These are phyloP conservation scores for Dendrolimus kikuchii DNA, from an alignment of 1,140 invertebrate genomes.

Conservation along the genomic window DNA sequence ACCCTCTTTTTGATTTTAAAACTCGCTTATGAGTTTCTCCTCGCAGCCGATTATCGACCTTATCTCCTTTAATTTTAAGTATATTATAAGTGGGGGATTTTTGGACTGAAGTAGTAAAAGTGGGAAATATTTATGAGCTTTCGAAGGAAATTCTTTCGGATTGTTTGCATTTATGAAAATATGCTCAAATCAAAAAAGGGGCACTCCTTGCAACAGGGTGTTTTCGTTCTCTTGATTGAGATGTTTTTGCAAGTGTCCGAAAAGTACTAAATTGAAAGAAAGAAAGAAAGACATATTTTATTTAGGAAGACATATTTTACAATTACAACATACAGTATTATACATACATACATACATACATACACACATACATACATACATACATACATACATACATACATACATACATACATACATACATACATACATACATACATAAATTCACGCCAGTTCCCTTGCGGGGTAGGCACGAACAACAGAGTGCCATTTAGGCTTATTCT, in stretches of 20 bases:
- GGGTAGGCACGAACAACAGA: too few species aligned
- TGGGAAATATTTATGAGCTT: conserved; percentile 69
- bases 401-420: too few species aligned
- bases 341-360: too few species aligned
- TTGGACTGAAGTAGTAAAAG: conserved; percentile 47
- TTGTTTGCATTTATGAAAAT: conserved; percentile 72
- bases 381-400: too few species aligned
- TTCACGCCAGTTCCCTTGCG: too few species aligned
- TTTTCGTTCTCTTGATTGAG: conserved; percentile 10
- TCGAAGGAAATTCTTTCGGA: conserved; percentile 68
- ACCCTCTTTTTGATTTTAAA: conserved; percentile 49
- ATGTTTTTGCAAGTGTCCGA: background rate
- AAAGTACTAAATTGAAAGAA: too few species aligned
- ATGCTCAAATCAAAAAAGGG: conserved; percentile 60
- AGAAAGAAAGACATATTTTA: too few species aligned
- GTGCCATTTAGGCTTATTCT: too few species aligned
- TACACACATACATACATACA: too few species aligned
- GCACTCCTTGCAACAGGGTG: conserved; percentile 30
- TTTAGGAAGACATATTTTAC: too few species aligned
- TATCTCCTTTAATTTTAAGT: conserved; percentile 14
- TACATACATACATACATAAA: too few species aligned
- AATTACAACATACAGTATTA: too few species aligned
- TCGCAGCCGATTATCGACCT: background rate
- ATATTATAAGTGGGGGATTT: conserved; percentile 16
- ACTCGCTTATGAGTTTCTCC: conserved; percentile 42